Base-by-base conservation (phyloP, 2,888 invertebrate species). In the Diadegma fenestrale region DNA sequence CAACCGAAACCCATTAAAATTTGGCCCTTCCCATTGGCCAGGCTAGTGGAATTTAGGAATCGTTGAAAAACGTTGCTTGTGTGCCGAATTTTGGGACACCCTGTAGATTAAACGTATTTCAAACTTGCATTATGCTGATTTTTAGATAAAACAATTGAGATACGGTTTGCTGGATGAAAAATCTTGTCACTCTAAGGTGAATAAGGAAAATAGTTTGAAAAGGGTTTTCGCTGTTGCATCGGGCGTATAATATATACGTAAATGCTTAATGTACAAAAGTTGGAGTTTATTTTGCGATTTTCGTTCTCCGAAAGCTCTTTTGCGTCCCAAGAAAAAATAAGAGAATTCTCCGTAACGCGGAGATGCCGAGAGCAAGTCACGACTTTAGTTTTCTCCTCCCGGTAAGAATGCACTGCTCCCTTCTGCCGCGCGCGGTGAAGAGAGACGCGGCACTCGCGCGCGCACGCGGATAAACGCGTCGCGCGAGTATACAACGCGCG, bases 401-500 rank as follows among this genome's bases (percentile, higher is more conserved):
- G 58, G 72, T 80, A 80, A 72, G 72, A 80, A 80, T 80, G 78
- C 58, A 19, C 37, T 37, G 33, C 69, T 41, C 77, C 68, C 63
- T 54, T 77, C 77, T 58, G 45, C n/a, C 14, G 75, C 61, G 76
- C 14, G 75, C 61, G 76, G 68, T 30, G 48, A 48, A 48, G 69
- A 81, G 51, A 66, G 71, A 19, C 48, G 69, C 69, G 12, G 43
- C 30, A 19, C 48, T 17, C 75, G 51, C 76, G 43, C 19, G 12
- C 58, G 58, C 77, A 48, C 48, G 79, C 79, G 83, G 83, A 79
- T 75, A 73, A 83, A 79, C 68, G 73, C 72, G 71, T 63, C 64
- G 66, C 63, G 69, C 45, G 68, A 78, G 80, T 54, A 51, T 71
- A 58, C 76, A 54, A 76, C 58, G 61, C 61, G 61, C 68, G 10